Percentiles rank a stretch among this genome's conserved stretches.
Evolutionary conservation across 2,888 invertebrate genomes (phyloP).

Genomic region (Hypolimnas misippus): DNA sequence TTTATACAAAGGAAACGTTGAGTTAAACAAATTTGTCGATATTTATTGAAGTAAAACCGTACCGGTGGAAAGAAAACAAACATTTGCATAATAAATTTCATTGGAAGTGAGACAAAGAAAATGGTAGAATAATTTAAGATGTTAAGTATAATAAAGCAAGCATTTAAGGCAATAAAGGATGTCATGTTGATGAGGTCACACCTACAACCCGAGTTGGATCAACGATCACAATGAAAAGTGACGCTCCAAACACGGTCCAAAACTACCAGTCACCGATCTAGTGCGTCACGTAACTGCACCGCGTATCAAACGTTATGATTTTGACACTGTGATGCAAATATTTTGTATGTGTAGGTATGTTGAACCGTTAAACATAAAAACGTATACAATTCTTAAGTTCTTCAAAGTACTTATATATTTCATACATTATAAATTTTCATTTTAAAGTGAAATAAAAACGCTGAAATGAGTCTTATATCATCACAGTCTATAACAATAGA

Average conservation of each 20-base stretch:
- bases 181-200: constrained; percentile 56
- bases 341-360: constrained; percentile 27
- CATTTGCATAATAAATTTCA: constrained; percentile 1
- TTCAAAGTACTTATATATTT: background rate
- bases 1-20: constrained; percentile 3
- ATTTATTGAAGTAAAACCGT: constrained; percentile 12
- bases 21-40: background rate
- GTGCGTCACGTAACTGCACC: constrained; percentile 18
- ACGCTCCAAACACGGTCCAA: constrained; percentile 35
- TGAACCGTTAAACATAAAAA: constrained; percentile 24
- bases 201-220: constrained; percentile 51
- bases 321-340: constrained; percentile 31
- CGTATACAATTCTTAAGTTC: background rate
- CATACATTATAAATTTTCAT: too few relatives aligned
- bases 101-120: constrained; percentile 22
- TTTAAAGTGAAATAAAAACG: too few relatives aligned
- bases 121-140: constrained; percentile 22
- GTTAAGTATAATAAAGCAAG: constrained; percentile 33
- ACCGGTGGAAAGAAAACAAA: constrained; percentile 1
- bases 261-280: constrained; percentile 14
- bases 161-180: constrained; percentile 54
- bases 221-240: constrained; percentile 52
- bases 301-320: constrained; percentile 23
- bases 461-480: too few relatives aligned
- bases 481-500: too few relatives aligned